phyloP scores from a whole-genome alignment of 2,113 vertebrate genomes.

The Toxostoma redivivum region DNA sequence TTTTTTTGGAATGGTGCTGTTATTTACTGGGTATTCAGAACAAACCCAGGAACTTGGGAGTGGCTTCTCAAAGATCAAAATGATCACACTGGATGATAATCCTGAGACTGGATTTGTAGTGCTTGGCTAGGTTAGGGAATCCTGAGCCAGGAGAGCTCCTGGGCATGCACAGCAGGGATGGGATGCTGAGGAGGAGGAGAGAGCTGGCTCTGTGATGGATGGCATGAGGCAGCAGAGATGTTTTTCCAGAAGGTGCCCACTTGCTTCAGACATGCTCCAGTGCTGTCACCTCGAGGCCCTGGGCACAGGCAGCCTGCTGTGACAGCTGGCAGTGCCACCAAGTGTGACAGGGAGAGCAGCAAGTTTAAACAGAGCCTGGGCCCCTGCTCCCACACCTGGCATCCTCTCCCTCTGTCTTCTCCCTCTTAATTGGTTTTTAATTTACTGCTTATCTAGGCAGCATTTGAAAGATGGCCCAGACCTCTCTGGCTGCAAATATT shows the following conservation, averaged over 20 bases:
- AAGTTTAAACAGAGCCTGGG: not conserved
- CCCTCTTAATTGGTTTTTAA: not conserved
- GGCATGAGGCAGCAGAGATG: not conserved
- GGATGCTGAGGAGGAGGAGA: not conserved
- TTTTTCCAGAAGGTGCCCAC: not conserved
- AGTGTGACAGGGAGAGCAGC: not conserved
- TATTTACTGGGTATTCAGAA: not conserved
- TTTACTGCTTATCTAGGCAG: slow-evolving; percentile 21
- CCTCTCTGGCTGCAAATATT: not conserved
- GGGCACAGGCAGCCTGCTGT: not conserved
- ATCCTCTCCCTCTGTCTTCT: not conserved
- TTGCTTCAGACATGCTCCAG: slow-evolving; percentile 1
- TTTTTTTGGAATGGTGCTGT: not conserved
- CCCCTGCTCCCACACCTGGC: not conserved
- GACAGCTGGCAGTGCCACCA: not conserved
- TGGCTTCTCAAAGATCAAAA: not conserved
- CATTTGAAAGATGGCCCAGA: not conserved
- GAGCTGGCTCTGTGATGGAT: not conserved
- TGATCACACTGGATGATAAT: not conserved
- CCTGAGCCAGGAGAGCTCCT: not conserved
- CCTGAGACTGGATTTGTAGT: not conserved
- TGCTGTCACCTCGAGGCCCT: slow-evolving; percentile 26
- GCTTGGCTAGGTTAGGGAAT: not conserved
- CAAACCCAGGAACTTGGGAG: not conserved
- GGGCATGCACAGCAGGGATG: not conserved